Base-by-base conservation (phyloP, 2,797 vertebrate genomes). In the Hozukius guyotensis region DNA sequence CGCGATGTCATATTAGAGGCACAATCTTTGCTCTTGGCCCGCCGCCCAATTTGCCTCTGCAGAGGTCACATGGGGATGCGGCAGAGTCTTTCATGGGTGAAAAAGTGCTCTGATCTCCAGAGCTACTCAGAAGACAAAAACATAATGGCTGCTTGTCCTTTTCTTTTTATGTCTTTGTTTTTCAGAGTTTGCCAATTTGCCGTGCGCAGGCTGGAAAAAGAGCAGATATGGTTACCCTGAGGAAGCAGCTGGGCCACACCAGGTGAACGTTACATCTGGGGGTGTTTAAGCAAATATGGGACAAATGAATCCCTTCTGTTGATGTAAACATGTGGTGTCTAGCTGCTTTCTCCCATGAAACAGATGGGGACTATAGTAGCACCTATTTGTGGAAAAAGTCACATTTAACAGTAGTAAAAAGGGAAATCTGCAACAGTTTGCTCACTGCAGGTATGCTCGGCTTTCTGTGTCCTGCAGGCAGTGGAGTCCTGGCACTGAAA, bases 231-330 rank as follows among this genome's bases (percentile, higher is more conserved):
- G 42, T 93, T 76, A 93, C 85, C 86, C 90, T 94, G 32, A 89
- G 82, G 69, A 94, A 92, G 83, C 90, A 95, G 75, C 90, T 96
- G 3, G 56, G 46, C 22, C 88, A 57, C 2, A 94, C 94, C 81
- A 93, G 95, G 96, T 97, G 89, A 94, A 93, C 84, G 24, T 82
- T 36, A 70, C 72, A 71, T 63, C 74, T 68, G 59, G 46, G 56
- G 60, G n/a, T 82, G 62, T 66, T 78, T 8, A 20, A 59, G 36
- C 56, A 78, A 75, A 81, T 49, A 57, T 46, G 61, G 70, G 34
- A 56, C 71, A 56, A 72, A 46, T 64, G 7, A 71, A 60, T 68
- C 32, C 27, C 22, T 13, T 62, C 68, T 84, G 68, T 53, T 73
- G 38, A 55, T 72, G n/a, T 11, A 32, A 74, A 62, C 38, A 71